Base-by-base conservation (phyloP, 2,113 vertebrate genomes). In the Planiliza haematocheilus region DNA sequence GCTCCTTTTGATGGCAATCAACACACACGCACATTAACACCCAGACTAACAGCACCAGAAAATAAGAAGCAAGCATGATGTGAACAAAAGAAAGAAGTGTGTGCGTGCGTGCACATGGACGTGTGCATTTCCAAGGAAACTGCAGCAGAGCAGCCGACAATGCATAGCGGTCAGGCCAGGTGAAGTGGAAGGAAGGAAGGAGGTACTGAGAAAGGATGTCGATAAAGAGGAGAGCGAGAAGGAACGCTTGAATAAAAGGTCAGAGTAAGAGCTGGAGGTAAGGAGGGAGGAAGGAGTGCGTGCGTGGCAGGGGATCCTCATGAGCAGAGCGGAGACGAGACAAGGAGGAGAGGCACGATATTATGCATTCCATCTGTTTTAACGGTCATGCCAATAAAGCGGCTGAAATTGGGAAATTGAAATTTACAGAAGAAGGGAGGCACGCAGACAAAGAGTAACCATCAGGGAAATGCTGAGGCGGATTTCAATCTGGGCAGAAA, bases 241-340 rank as follows among this genome's bases (percentile, higher is more conserved):
- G 36, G 61, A 81, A 66, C 17, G 55, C 57, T 81, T 76, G 30
- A 79, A 77, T 86, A 56, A 89, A 89, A 91, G 82, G 87, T 86
- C 84, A 86, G 50, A 74, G 67, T 24, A 7, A 83, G 63, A 75
- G 52, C 53, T 52, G 58, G 20, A 72, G 74, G 73, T 61, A 59
- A 72, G 24, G 55, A 63, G 5, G 20, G 16, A 48, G 34, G 34
- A 12, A 45, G 7, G 49, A 30, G 68, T 13, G 61, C 30, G 16
- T 9, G 38, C 3, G 18, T 30, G 20, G 43, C 39, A n/a, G 43
- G 30, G 43, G 11, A 70, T 57, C 41, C 56, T 57, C 48, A 60
- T 24, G 57, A 70, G 51, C 7, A 30, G 34, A 67, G 60, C 34
- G 43, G 34, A 69, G 70, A 70, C 30, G 39, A 64, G 60, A 51